Evolutionary conservation across 2,113 vertebrate genomes (phyloP).

Genomic region (Vidua chalybeata): DNA sequence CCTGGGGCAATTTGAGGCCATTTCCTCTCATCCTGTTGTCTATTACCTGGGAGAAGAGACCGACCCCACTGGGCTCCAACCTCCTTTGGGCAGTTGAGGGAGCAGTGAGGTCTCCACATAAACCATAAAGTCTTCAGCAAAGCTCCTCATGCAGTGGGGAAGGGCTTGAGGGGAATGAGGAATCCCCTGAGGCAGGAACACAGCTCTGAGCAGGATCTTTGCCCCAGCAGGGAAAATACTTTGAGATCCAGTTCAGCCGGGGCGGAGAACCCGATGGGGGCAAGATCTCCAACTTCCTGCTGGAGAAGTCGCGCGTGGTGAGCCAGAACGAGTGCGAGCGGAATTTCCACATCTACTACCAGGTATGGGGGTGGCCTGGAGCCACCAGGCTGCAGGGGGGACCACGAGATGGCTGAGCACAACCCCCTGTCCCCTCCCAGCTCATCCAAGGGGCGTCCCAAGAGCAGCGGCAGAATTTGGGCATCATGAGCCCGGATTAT

Average conservation of each 20-base stretch:
- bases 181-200: fast-evolving
- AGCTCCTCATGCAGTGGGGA: not conserved
- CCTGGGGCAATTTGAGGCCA: not conserved
- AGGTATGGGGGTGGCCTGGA: conserved; percentile 71
- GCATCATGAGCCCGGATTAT: conserved; percentile 91
- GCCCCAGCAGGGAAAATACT: conserved; percentile 89
- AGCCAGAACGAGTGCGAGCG: conserved; percentile 93
- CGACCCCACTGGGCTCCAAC: fast-evolving
- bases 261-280: conserved; percentile 95
- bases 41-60: not conserved
- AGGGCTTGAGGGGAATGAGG: fast-evolving
- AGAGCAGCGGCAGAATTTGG: conserved; percentile 87
- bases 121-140: not conserved
- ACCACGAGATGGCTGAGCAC: fast-evolving
- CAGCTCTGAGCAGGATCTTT: not conserved
- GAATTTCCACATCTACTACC: conserved; percentile 98
- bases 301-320: conserved; percentile 96
- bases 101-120: not conserved
- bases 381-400: fast-evolving
- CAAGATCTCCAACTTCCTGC: conserved; percentile 95
- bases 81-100: not conserved
- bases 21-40: not conserved
- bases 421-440: conserved; percentile 46
- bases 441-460: conserved; percentile 87
- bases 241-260: conserved; percentile 98